Evolutionary conservation across 2,113 vertebrate genomes (phyloP), one percentile per base, ranked within the genome.

Genomic region (Phaethon lepturus): DNA sequence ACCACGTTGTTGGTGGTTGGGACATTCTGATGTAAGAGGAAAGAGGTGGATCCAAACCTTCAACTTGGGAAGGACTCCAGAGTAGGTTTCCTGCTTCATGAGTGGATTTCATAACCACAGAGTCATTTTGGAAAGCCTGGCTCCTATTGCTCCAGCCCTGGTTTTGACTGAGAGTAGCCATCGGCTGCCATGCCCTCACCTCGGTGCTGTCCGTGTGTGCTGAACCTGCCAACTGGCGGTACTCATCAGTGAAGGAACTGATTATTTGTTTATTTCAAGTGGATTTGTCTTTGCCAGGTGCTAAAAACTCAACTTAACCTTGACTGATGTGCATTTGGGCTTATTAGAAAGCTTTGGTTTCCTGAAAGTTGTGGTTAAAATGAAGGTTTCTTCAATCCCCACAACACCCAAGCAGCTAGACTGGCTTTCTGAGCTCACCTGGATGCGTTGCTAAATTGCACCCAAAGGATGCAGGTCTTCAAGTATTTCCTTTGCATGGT

Each of bases 391-490:
- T 73, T 81, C 28, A 59, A 49, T 28, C 11, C 19, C 18, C 25
- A 28, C 24, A 17, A 26, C 19, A 53, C 35, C 6, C 31, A 83
- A 69, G 52, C 17, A 56, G 40, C 60, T 44, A 38, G 25, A 26
- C 33, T 22, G 56, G 10, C 13, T 58, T 86, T 81, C 64, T 67
- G 42, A 79, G 29, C 16, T 62, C 23, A 31, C 7, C 29, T 64
- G 4, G 6, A 6, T 63, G 26, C 6, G 31, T 17, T 68, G 47
- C 20, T 52, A 88, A 82, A 68, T 44, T 38, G 4, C 11, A 49
- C 26, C 17, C 15, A 76, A 45, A 24, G 19, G 44, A 49, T 0
- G 0, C 5, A 55, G 13, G 4, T 13, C 33, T 88, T 49, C 0
- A 4, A 14, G 26, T 4, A 7, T 44, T 94, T 26, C 2, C 18